Conservation (phyloP, 2,797 vertebrate genomes). For the Mus caroli region DNA sequence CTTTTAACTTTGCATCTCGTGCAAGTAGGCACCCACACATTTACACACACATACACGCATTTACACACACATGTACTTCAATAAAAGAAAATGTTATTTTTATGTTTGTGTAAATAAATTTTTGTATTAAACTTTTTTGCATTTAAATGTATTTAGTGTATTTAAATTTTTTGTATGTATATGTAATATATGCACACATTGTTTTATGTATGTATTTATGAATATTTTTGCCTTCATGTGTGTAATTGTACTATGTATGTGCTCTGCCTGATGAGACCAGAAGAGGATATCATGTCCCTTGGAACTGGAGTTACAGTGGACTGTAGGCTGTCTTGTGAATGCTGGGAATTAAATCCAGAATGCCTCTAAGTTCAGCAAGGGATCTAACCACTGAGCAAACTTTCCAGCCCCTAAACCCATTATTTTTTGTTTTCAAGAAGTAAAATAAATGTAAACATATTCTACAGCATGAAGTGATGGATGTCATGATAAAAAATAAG, state of each 20-base stretch:
- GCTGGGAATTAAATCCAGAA: background rate
- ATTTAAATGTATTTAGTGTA: background rate
- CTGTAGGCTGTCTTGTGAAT: background rate
- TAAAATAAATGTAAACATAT: background rate
- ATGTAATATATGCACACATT: background rate
- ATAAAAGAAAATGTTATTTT: background rate
- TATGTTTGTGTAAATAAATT: background rate
- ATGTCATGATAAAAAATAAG: background rate
- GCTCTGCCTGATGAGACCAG: background rate
- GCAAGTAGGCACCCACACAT: too few relatives aligned
- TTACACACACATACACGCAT: background rate
- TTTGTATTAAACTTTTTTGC: background rate
- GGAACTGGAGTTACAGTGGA: background rate
- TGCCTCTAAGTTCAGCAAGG: background rate
- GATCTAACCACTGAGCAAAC: background rate
- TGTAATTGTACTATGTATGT: background rate
- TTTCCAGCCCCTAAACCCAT: background rate
- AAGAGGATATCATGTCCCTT: background rate
- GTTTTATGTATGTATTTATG: background rate
- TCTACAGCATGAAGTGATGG: background rate
- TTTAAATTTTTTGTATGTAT: background rate
- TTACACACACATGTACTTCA: background rate
- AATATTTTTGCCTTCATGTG: background rate
- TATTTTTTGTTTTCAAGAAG: background rate
- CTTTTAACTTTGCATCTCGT: background rate